Base-by-base conservation (phyloP, 1,140 invertebrate species). In the Aphaenogaster ashmeadi region DNA sequence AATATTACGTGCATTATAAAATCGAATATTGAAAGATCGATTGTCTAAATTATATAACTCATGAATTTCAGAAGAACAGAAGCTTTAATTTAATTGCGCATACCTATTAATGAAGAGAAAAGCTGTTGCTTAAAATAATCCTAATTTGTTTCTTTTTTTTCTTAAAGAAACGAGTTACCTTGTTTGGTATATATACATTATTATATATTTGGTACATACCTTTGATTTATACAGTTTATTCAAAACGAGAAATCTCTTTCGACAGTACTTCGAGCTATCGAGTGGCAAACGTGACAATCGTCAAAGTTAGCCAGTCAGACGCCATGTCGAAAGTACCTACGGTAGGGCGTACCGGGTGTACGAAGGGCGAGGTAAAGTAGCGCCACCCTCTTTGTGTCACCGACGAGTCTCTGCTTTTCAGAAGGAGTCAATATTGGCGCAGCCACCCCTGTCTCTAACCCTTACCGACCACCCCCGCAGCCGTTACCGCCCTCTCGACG, bases 351-450 rank as follows among this genome's bases (percentile, higher is more conserved):
- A 86, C 64, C 71, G 80, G 41, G 58, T 75, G 74, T 60, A 84
- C 64, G 72, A 91, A 85, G 86, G 86, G 78, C 74, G 78, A 77
- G 85, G 87, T 88, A 88, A 89, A 75, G 77, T 87, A 92, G 91
- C 88, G 86, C 92, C 90, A 93, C 91, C 90, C 91, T 91, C 87
- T 74, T 85, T 87, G 69, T 87, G 80, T 90, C 85, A 87, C 85
- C 47, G 62, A 21, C 47, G 44, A 77, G 79, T 72, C 87, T 87
- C 75, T 81, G 79, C 78, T 90, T 91, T 91, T 91, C 87, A 90
- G 89, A 79, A 78, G 91, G 90, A 92, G 93, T 94, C 92, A 94
- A 94, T 94, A 94, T 94, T 94, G 91, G 91, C 91, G 88, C 88
- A 94, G 92, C 93, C 92, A 93, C 88, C 91, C 88, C 92, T 89